A percentile compares a stretch with the other conserved stretches of the same genome.
These are phyloP conservation scores for Campoplex capitator DNA, from an alignment of 2,888 invertebrate genomes.

Conservation along the genomic window DNA sequence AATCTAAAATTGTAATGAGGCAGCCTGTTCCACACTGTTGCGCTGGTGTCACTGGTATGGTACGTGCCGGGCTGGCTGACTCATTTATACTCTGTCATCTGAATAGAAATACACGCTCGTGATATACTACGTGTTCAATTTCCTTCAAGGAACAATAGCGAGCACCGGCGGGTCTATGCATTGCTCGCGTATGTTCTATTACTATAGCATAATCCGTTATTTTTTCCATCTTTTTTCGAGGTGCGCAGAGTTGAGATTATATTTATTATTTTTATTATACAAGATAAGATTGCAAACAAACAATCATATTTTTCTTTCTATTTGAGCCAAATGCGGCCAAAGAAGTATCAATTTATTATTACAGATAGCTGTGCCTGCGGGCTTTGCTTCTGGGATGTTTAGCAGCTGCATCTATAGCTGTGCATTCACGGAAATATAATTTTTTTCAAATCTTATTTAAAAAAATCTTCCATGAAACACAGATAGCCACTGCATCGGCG, in stretches of 20 bases:
- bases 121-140: slow-evolving; percentile 23
- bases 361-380: too few relatives aligned
- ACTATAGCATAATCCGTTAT: background rate
- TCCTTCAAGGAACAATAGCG: background rate
- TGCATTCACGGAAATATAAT: too few relatives aligned
- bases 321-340: too few relatives aligned
- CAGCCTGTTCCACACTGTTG: background rate
- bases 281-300: background rate
- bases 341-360: too few relatives aligned
- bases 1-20: background rate
- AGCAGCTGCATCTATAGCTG: too few relatives aligned
- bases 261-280: background rate
- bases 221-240: background rate
- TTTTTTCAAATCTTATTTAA: too few relatives aligned
- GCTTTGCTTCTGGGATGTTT: too few relatives aligned
- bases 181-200: background rate
- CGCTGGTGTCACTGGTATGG: background rate
- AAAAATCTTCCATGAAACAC: too few relatives aligned
- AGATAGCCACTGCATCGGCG: too few relatives aligned
- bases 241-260: background rate
- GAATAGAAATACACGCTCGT: slow-evolving; percentile 1
- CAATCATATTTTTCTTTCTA: background rate
- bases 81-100: slow-evolving; percentile 25
- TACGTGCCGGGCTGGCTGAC: background rate
- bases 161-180: slow-evolving; percentile 1